Percentiles rank a stretch among this genome's conserved stretches.
Conservation (phyloP, 92 coral and sea anemone species). For the Bergia sp. region DNA sequence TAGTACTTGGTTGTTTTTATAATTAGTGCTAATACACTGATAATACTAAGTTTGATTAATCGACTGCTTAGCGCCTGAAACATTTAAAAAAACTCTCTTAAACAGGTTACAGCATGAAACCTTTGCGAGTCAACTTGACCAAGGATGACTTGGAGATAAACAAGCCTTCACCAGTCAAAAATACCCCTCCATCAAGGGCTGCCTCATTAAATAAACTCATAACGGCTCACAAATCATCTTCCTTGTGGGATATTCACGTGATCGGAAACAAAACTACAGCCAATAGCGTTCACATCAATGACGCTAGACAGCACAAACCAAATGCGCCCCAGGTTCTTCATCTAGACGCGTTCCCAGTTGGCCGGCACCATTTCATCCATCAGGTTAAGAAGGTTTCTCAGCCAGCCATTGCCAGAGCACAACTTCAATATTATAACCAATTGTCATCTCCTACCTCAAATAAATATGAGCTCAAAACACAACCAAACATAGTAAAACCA, state of each 20-base stretch:
- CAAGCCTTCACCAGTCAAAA: background rate
- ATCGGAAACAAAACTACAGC: background rate
- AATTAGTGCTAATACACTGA: no score
- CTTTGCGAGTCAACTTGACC: constrained; percentile 13
- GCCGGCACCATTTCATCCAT: constrained; percentile 7
- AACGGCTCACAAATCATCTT: background rate
- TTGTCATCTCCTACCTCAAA: background rate
- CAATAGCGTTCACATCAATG: constrained; percentile 9
- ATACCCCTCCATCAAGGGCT: background rate
- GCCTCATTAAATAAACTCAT: background rate
- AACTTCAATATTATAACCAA: background rate
- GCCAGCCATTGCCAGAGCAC: constrained; percentile 14
- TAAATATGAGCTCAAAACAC: background rate
- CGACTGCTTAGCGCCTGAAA: background rate
- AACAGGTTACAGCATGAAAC: constrained; percentile 34
- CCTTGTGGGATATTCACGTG: background rate
- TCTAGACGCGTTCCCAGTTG: background rate
- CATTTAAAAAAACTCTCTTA: background rate
- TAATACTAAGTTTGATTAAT: background rate
- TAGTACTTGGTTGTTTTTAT: no score
- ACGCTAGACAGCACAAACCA: background rate
- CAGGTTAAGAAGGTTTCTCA: background rate
- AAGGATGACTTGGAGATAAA: constrained; percentile 19
- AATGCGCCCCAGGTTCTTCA: background rate
- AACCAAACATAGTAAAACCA: background rate